Base-by-base conservation (phyloP, 2,888 invertebrate species). In the Myathropa florea region DNA sequence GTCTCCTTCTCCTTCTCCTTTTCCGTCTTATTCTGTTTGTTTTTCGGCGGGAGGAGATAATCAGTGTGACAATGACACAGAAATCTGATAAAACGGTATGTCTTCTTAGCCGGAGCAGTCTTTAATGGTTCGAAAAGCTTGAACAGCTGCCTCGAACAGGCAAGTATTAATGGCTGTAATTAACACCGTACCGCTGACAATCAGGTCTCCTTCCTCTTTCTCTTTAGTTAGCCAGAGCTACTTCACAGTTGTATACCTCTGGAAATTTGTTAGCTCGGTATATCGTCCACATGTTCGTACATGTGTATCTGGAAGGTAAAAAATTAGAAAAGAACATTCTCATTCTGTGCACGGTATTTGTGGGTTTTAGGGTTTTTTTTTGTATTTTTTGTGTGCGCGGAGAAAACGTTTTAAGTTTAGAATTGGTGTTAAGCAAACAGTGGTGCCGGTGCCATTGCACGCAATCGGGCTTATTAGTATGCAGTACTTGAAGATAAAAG, bases 381-480 rank as follows among this genome's bases (percentile, higher is more conserved):
- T 53, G 4, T 53, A 2, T 0, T n/a, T 7, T 18, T 0, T 3
- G 59, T 55, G 39, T 59, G 18, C 2, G 53, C 23, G 46, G 53
- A 55, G 75, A 33, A 26, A 57, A 57, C 12, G 57, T 64, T 23
- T 36, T 12, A 12, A 60, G 30, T n/a, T 36, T 39, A 60, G 36
- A 77, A 76, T 67, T 21, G 26, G 76, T 68, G 67, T 61, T 68
- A 68, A 33, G 46, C 67, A 77, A 77, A 77, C 76, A 77, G 61
- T 55, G 80, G 53, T 60, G 60, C 60, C 46, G 6, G 39, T n/a
- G 67, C 61, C 65, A 36, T 55, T 73, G 67, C 60, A 73, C 36
- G 80, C 28, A 26, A 30, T 14, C 46, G 46, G n/a, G n/a, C 73
- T 68, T 68, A 73, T 80, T 80, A 68, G 73, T 73, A 80, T 80